Evolutionary conservation across 2,888 invertebrate genomes (phyloP), one percentile per base, ranked within the genome.

Genomic region (Tipula confusa): DNA sequence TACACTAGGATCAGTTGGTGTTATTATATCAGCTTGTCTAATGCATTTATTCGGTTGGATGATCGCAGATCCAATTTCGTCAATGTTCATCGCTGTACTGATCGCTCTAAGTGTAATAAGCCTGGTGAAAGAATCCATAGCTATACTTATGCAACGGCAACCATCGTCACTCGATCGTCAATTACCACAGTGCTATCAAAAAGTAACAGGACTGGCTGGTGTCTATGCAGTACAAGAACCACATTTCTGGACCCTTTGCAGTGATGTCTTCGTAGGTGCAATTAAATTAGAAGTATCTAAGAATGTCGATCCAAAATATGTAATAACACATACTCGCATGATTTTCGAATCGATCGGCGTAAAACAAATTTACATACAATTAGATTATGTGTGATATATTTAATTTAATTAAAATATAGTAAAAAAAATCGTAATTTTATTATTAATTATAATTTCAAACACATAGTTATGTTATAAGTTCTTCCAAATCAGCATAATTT

Each of bases 41-140:
- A 98, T 99, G 95, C 94, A 96, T 88, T 93, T 93, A 90, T 99
- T 98, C 89, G 98, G 98, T 80, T 98, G 98, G 98, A 97, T 98
- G 97, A 95, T 98, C 87, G 98, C 98, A 5, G 98, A 99, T 90
- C 98, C 98, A 0, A 96, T 99, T 86, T 98, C 98, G 89, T 98
- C 98, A 1, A 97, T 99, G 93, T 97, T 98, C 86, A 99, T 99
- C 86, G 95, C 98, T 9, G 88, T 96, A 29, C 91, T 98, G 29
- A 98, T 99, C 87, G 95, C 94, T 28, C 90, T 95, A 38, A 98
- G 98, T 92, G 98, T 96, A 28, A 87, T 96, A 84, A 93, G 95
- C 48, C 90, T 97, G 85, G 93, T 97, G 86, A 94, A 94, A 87
- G 98, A 98, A 88, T 97, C 98, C 0, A 93, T 96, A 38, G 92